Base-by-base conservation (phyloP, 2,113 vertebrate species). In the Aspidoscelis tigris region DNA sequence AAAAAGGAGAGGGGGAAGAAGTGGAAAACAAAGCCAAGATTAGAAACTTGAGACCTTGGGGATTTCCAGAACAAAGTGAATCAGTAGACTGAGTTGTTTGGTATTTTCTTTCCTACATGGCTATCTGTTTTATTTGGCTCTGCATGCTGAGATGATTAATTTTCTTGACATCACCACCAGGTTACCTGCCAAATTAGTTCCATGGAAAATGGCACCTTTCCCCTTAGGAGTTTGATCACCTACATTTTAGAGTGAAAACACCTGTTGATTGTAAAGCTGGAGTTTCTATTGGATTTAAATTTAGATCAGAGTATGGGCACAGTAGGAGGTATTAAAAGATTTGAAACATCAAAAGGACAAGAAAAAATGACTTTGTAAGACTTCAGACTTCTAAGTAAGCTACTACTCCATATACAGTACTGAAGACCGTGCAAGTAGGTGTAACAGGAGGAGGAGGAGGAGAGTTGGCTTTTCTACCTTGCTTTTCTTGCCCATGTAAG, bases 1-100 rank as follows among this genome's bases (percentile, higher is more conserved):
- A 89, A 91, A 61, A 90, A 20, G 61, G 85, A 84, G 83, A 86
- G 80, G 58, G 47, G 70, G 80, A 79, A 90, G 90, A 85, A 92
- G 89, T 61, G 87, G 61, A 88, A 94, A 94, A 92, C 83, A 93
- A 93, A 80, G 87, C 89, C 87, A 92, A 84, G 86, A 84, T 87
- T 87, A 90, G 92, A 93, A 93, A 93, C 24, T 33, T 90, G 91
- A 92, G 88, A 91, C 91, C 87, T 78, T 65, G 86, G 88, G 88
- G 86, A 92, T 92, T 94, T 92, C 92, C 87, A 92, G 78, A 89
- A 89, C 88, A 93, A 90, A 93, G 88, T 81, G 87, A 91, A 92
- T 93, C 91, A 92, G 86, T 11, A 44, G 84, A 88, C 70, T 74
- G 65, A 74, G 53, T 87, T 94, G 84, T 55, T 92, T 92, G 88